Percentiles rank a stretch among this genome's conserved stretches.
phyloP scores from a whole-genome alignment of 2,888 invertebrate genomes.

The Sinelater perroti region DNA sequence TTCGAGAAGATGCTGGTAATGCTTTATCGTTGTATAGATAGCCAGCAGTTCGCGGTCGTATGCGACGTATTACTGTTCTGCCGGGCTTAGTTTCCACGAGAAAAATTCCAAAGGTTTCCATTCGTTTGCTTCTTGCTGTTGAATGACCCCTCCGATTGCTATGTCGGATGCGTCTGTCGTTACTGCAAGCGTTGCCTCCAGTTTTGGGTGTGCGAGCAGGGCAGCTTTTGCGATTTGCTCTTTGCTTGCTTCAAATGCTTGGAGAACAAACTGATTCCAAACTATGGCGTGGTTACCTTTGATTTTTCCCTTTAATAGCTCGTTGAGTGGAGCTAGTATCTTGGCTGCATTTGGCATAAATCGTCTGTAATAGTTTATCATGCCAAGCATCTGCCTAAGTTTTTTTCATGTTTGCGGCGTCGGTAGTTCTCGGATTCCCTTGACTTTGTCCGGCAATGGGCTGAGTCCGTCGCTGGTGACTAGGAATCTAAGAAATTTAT shows the following conservation, averaged over 20 bases:
- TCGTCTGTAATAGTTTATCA: constrained; percentile 54
- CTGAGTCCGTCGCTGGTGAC: constrained; percentile 45
- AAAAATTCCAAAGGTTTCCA: constrained; percentile 55
- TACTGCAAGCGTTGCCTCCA: constrained; percentile 46
- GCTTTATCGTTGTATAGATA: constrained; percentile 42
- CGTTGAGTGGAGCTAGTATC: constrained; percentile 51
- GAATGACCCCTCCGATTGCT: constrained; percentile 55
- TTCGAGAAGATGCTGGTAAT: constrained; percentile 13
- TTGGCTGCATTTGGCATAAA: constrained; percentile 52
- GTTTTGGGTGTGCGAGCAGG: constrained; percentile 31
- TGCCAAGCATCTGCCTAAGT: constrained; percentile 51
- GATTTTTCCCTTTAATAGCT: constrained; percentile 44
- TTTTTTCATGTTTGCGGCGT: constrained; percentile 47
- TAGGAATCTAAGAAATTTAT: constrained; percentile 47
- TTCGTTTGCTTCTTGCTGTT: constrained; percentile 46
- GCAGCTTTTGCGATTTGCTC: constrained; percentile 34
- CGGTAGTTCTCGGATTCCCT: constrained; percentile 45
- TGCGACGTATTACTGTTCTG: constrained; percentile 2
- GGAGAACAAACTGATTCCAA: constrained; percentile 32
- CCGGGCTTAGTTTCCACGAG: too few species aligned
- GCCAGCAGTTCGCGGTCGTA: neutral
- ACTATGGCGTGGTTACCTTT: constrained; percentile 47
- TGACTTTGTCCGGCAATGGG: constrained; percentile 49
- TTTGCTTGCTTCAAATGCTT: constrained; percentile 33
- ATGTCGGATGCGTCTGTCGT: constrained; percentile 55